These are phyloP conservation scores for Cyprinodon variegatus DNA, from an alignment of 2,113 vertebrate genomes.

Conservation along the genomic window DNA sequence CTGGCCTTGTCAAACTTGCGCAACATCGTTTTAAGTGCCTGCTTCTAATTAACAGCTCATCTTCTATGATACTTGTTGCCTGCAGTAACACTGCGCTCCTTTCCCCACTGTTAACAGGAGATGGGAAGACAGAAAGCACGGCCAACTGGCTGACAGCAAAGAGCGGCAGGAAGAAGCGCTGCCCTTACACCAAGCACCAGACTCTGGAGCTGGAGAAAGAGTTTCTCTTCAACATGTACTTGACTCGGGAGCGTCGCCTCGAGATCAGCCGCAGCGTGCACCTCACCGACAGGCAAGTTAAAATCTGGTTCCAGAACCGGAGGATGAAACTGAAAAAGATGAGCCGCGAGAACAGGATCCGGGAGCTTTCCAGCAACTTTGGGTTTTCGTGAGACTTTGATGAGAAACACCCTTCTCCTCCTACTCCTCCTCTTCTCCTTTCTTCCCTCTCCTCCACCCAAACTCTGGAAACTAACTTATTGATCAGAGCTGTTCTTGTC, in stretches of 20 bases:
- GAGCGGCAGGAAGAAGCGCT: conserved; percentile 98
- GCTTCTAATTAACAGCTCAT: not conserved
- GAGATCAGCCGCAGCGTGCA: conserved; percentile 99
- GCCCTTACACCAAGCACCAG: conserved; percentile 98
- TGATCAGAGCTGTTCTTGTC: conserved; percentile 67
- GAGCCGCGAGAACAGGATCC: conserved; percentile 97
- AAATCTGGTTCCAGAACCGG: conserved; percentile 99
- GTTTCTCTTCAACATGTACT: conserved; percentile 99
- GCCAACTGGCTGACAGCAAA: conserved; percentile 98
- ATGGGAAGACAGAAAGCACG: conserved; percentile 87
- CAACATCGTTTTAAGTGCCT: not conserved
- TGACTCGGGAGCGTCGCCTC: conserved; percentile 97
- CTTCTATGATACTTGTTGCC: conserved; percentile 50
- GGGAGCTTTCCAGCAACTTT: conserved; percentile 96
- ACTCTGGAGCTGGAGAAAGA: conserved; percentile 99
- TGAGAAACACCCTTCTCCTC: conserved; percentile 55
- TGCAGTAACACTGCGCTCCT: conserved; percentile 48
- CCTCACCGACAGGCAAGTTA: conserved; percentile 99
- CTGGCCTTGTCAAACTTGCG: not conserved
- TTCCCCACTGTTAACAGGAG: conserved; percentile 79
- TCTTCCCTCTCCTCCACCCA: conserved; percentile 18
- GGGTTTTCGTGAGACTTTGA: conserved; percentile 94
- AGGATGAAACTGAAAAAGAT: conserved; percentile 99
- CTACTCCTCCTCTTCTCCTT: conserved; percentile 35
- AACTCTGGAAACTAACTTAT: conserved; percentile 79